Evolutionary conservation across 2,113 vertebrate species (phyloP), one percentile per base, ranked within the genome.

Genomic region (Zapornia atra): DNA sequence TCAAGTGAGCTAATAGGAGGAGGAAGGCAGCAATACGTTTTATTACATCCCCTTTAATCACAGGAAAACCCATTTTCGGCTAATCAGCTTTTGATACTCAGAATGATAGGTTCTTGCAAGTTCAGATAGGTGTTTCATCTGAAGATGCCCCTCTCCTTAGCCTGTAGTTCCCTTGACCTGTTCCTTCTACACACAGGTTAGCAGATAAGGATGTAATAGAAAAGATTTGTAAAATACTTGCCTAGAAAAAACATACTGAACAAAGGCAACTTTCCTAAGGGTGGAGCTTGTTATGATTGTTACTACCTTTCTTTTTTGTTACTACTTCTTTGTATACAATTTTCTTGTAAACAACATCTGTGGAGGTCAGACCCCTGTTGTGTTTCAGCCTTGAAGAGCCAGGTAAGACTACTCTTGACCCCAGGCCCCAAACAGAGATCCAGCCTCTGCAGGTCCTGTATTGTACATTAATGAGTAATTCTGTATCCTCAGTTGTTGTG

Each of bases 21-120:
- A 86, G 59, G 94, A 86, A 94, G 91, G 51, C 25, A 71, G 91
- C 33, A 56, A 29, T 81, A 26, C 10, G 11, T 68, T 88, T 95
- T 89, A 75, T 82, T 88, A 78, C 69, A 77, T 91, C 64, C n/a
- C 24, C 34, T 94, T 82, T 96, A 91, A 91, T 94, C 78, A 79
- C 53, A 79, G 65, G 73, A 82, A 91, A 42, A 79, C 70, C 86
- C 28, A 31, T 95, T 91, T 94, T 68, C 88, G 81, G 76, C 34
- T 95, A 63, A 92, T 86, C 88, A 50, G 34, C 72, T 75, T 29
- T 26, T 84, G 95, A 68, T 48, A 29, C 71, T 86, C 77, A 68
- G 60, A 63, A 14, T 63, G 76, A 83, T 38, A 33, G 40, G 25
- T 63, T 86, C 60, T 69, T 48, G 4, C 12, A 33, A 51, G 77